These are phyloP conservation scores for Botia almorhae DNA, from an alignment of 2,797 vertebrate genomes.

Conservation along the genomic window DNA sequence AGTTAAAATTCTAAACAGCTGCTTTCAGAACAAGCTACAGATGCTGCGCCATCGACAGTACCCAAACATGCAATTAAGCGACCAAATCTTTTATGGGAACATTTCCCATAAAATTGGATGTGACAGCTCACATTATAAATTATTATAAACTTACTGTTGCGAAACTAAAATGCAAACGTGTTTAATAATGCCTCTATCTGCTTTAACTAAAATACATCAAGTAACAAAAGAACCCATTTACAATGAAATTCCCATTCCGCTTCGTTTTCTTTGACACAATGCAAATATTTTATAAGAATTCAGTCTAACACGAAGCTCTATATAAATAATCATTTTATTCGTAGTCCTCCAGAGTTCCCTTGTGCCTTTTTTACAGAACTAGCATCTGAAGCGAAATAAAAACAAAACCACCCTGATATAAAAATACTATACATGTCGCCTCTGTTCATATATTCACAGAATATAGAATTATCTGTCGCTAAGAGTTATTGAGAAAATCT, in stretches of 20 bases:
- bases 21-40: no score
- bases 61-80: no score
- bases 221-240: no score
- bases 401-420: constrained; percentile 39
- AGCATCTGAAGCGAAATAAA: neutral
- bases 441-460: constrained; percentile 49
- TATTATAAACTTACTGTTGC: no score
- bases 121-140: no score
- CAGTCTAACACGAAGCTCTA: neutral
- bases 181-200: no score
- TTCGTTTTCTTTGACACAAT: neutral
- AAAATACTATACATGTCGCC: constrained; percentile 64
- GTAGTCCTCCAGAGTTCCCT: neutral
- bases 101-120: no score
- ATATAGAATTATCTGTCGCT: constrained; percentile 45
- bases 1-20: no score
- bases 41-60: no score
- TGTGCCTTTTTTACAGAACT: constrained; percentile 14
- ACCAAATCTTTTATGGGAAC: no score
- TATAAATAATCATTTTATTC: constrained; percentile 40
- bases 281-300: neutral
- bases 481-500: constrained; percentile 5
- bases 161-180: no score
- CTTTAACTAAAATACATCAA: no score
- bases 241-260: neutral